Percentiles rank a stretch among this genome's conserved stretches.
Evolutionary conservation across 2,888 invertebrate genomes (phyloP).

Genomic region (Siphonodentalium dalli): DNA sequence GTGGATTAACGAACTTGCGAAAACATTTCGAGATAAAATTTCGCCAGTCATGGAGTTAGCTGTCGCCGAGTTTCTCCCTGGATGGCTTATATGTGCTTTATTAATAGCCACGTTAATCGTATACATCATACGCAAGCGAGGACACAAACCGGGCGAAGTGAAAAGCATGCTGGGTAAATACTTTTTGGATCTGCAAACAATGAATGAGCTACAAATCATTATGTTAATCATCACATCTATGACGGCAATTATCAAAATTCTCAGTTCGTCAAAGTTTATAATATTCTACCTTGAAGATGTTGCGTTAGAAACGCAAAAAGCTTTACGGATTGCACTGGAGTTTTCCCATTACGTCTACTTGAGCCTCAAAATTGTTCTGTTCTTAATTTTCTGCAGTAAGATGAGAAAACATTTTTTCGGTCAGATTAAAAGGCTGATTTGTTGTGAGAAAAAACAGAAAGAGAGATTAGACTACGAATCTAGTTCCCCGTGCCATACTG

Average conservation of each 20-base stretch:
- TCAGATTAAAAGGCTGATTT: no score
- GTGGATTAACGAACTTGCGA: slow-evolving; percentile 45
- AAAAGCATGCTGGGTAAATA: slow-evolving; percentile 42
- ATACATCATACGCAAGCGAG: slow-evolving; percentile 5
- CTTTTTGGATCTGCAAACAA: slow-evolving; percentile 45
- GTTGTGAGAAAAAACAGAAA: no score
- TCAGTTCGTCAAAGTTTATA: no score
- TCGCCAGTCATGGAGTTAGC: slow-evolving; percentile 54
- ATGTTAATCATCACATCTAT: slow-evolving; percentile 26
- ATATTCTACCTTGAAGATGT: no score
- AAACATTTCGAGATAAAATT: slow-evolving; percentile 45
- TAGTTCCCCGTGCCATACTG: no score
- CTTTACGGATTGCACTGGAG: no score
- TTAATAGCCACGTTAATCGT: slow-evolving; percentile 32
- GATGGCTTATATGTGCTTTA: slow-evolving; percentile 37
- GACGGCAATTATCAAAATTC: background rate
- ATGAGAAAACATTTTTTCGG: no score
- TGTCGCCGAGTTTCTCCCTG: slow-evolving; percentile 48
- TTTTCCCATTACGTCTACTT: no score
- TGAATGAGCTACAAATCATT: slow-evolving; percentile 36
- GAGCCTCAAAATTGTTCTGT: no score
- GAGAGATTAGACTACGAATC: no score
- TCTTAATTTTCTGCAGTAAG: no score
- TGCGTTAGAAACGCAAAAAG: no score
- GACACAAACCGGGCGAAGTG: slow-evolving; percentile 15